These are phyloP conservation scores for Acipenser transmontanus DNA, from an alignment of 2,797 vertebrate species.

Conservation along the genomic window DNA sequence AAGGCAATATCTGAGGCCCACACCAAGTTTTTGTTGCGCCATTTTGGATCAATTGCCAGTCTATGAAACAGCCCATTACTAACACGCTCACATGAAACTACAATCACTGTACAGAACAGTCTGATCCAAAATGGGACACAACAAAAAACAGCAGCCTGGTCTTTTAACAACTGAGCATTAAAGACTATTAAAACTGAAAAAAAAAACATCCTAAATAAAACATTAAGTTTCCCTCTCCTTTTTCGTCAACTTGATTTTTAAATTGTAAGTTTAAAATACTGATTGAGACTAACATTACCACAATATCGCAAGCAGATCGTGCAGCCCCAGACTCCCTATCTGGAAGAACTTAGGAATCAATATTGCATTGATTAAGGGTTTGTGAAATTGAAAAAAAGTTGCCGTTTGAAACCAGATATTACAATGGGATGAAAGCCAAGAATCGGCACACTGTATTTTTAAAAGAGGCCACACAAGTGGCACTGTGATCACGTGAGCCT, in stretches of 20 bases:
- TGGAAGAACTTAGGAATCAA: conserved; percentile 6
- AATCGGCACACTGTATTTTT: conserved; percentile 61
- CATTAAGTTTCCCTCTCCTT: background rate
- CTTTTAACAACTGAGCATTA: no score
- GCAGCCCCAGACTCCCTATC: background rate
- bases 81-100: no score
- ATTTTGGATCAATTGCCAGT: no score
- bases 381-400: conserved; percentile 38
- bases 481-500: conserved; percentile 56
- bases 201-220: no score
- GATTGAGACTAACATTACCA: background rate
- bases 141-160: no score
- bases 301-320: background rate
- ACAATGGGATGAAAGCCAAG: conserved; percentile 60
- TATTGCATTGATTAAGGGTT: conserved; percentile 60
- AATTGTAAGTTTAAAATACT: background rate
- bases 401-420: conserved; percentile 70
- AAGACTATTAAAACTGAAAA: no score
- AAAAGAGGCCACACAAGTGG: conserved; percentile 68
- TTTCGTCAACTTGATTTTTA: background rate
- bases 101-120: no score
- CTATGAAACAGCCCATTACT: no score
- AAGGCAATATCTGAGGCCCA: no score
- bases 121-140: no score
- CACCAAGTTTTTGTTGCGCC: no score